Evolutionary conservation across 1,140 invertebrate genomes (phyloP), one percentile per base, ranked within the genome.

Genomic region (Goniozus legneri): DNA sequence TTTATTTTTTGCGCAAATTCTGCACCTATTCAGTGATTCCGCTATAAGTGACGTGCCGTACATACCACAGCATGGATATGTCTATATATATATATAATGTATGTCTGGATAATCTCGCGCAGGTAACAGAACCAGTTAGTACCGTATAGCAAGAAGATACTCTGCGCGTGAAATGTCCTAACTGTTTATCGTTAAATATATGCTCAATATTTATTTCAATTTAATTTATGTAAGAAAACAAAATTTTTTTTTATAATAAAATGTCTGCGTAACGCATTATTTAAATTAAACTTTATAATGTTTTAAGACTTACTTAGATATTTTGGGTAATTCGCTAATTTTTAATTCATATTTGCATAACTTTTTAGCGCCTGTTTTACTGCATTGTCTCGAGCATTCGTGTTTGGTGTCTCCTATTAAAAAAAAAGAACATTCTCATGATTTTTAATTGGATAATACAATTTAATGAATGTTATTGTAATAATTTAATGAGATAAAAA

Each of bases 291-390:
- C 22, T 8, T 13, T 7, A 0, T 41, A 40, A 47, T 18, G 12
- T n/a, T 35, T 30, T 27, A 6, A n/a, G 24, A 35, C 48, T 54
- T 32, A 62, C 60, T 58, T 62, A 20, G 18, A 42, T 21, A 27
- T 7, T 1, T 16, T 7, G 13, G 24, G 22, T 7, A 50, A 40
- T 55, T 59, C 53, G 27, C 38, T 46, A 15, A 60, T 43, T 37
- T 47, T 53, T 39, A 65, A 65, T 24, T 48, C 44, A 40, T 61
- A 65, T 6, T 46, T 22, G 42, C 60, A 65, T 8, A 34, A 42
- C 38, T 47, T 63, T 46, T 24, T 53, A 21, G 47, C 47, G 20
- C 33, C 19, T 13, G 16, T 12, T 4, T 45, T 44, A 18, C 40
- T 13, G 22, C 62, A 64, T 8, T 42, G 20, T n/a, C 62, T 46